These are phyloP conservation scores for Blastobasis adustella DNA, from an alignment of 2,888 invertebrate genomes.

Conservation along the genomic window DNA sequence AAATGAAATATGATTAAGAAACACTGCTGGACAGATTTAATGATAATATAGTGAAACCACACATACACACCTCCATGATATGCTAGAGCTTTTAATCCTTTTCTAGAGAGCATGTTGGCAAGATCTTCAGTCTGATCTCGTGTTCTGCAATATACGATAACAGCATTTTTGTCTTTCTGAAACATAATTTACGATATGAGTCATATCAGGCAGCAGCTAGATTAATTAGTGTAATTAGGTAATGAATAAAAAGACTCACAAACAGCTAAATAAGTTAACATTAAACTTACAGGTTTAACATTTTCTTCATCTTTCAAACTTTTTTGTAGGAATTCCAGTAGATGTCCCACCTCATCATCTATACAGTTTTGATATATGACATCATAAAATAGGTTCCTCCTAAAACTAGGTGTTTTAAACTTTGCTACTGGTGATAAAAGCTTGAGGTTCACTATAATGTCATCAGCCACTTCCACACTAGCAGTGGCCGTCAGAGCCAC, in stretches of 20 bases:
- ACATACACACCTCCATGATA: slow-evolving; percentile 88
- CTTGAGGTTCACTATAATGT: slow-evolving; percentile 85
- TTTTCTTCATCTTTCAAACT: slow-evolving; percentile 77
- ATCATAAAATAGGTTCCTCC: slow-evolving; percentile 96
- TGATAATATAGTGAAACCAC: not conserved
- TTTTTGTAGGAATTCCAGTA: slow-evolving; percentile 82
- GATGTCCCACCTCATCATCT: slow-evolving; percentile 86
- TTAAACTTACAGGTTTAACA: slow-evolving; percentile 56
- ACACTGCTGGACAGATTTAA: not conserved
- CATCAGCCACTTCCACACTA: slow-evolving; percentile 83
- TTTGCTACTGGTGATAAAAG: slow-evolving; percentile 79
- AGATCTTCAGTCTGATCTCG: slow-evolving; percentile 92
- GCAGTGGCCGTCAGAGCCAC: slow-evolving; percentile 98
- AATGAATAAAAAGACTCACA: too few relatives aligned
- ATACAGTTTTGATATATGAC: slow-evolving; percentile 91
- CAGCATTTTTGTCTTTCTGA: slow-evolving; percentile 78
- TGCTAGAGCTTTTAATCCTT: slow-evolving; percentile 84
- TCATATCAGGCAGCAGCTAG: too few relatives aligned
- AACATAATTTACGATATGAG: slow-evolving; percentile 17
- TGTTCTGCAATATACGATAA: slow-evolving; percentile 96
- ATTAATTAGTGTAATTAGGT: too few relatives aligned
- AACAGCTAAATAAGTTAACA: not conserved
- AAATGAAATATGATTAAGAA: too few relatives aligned
- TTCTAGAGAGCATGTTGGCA: slow-evolving; percentile 81
- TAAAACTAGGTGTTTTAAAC: slow-evolving; percentile 92